Conservation (phyloP, 2,888 invertebrate genomes). For the Encarsia formosa region DNA sequence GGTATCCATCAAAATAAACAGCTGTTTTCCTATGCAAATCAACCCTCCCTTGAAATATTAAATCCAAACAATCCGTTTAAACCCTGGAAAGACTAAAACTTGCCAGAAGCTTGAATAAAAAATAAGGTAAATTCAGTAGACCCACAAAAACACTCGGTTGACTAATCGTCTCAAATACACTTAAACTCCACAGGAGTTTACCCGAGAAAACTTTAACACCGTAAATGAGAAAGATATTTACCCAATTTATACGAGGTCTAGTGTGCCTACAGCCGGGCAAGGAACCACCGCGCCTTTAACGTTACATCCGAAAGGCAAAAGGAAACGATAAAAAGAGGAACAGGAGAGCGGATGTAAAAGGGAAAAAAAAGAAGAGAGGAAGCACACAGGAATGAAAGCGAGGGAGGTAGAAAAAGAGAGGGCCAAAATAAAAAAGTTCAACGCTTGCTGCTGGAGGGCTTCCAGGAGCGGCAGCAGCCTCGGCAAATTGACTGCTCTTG, state of each 20-base stretch:
- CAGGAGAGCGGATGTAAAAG: not conserved
- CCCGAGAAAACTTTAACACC: not conserved
- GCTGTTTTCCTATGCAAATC: no score
- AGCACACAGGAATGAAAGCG: not conserved
- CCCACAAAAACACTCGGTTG: no score
- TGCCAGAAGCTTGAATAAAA: no score
- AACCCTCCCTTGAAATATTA: no score
- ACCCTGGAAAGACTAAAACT: no score
- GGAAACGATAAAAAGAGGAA: slow-evolving; percentile 1
- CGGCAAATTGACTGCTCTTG: slow-evolving; percentile 29
- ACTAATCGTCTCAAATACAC: no score
- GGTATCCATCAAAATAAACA: no score
- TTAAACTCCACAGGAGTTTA: no score
- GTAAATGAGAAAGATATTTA: slow-evolving; percentile 11
- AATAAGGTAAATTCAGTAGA: no score
- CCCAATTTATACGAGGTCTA: slow-evolving; percentile 8
- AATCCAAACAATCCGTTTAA: no score
- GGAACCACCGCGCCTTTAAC: slow-evolving; percentile 1
- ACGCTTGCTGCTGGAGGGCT: slow-evolving; percentile 25
- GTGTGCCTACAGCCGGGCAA: not conserved
- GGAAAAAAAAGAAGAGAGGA: slow-evolving; percentile 11
- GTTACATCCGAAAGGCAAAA: not conserved
- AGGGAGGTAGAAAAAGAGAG: slow-evolving; percentile 6
- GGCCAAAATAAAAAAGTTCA: slow-evolving; percentile 13
- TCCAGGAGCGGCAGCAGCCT: no score